Base-by-base conservation (phyloP, 2,888 invertebrate genomes). In the Muscina levida region DNA sequence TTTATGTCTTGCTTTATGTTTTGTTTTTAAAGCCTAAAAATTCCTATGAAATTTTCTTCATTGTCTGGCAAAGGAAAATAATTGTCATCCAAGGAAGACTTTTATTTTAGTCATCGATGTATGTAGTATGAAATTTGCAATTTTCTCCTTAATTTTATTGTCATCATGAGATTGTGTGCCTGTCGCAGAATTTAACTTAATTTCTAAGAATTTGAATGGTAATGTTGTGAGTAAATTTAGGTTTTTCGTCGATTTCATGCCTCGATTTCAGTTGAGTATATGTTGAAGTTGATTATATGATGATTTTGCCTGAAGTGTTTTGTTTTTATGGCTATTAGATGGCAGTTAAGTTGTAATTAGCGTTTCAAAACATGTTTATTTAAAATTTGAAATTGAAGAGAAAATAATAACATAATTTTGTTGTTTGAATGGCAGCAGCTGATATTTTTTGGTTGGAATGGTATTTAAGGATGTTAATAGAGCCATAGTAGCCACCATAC, bases 71-170 rank as follows among this genome's bases (percentile, higher is more conserved):
- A 13, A n/a, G 42, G 56, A 72, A 65, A 70, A 62, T 57, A 74
- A n/a, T 48, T 73, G 44, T 76, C 19, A 8, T 31, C 19, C 17
- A 2, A 13, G 39, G 42, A n/a, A n/a, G n/a, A n/a, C n/a, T n/a
- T n/a, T n/a, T 10, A 37, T 17, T 19, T 17, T 48, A 19, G 22
- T 53, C 11, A 13, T n/a, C 4, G 44, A 44, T n/a, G 11, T 62
- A 19, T 39, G 62, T 4, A 71, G 84, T 86, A 85, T 87, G 86
- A 80, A 87, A 87, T 86, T 88, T 84, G 83, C 78, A 83, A 88
- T 86, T 88, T 85, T 85, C 84, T 83, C 56, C 83, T 82, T 79
- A 83, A 85, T 84, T 84, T 83, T 76, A 84, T 72, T 82, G 57
- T 75, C 67, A 71, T 74, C 70, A 48, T 66, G n/a, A n/a, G n/a